Evolutionary conservation across 2,888 invertebrate genomes (phyloP).

Genomic region (Dastarcus helophoroides): DNA sequence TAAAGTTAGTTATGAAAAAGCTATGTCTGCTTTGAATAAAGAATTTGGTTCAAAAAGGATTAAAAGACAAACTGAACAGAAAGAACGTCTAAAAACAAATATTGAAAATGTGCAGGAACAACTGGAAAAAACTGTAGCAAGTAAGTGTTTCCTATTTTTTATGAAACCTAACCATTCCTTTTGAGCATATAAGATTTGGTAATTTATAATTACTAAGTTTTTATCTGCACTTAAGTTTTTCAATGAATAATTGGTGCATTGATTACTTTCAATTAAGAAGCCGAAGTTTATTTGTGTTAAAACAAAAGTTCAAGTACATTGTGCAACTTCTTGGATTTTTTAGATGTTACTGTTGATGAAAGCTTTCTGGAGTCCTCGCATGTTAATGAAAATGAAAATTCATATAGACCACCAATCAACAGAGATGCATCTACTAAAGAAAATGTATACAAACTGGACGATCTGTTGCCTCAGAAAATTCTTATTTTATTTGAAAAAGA

Average conservation of each 20-base stretch:
- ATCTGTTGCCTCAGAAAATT: conserved; percentile 37
- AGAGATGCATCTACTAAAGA: conserved; percentile 37
- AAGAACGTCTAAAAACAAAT: conserved; percentile 46
- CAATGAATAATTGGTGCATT: too few species aligned
- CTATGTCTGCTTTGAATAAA: conserved; percentile 40
- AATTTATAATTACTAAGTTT: too few species aligned
- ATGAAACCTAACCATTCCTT: too few species aligned
- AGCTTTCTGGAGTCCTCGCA: conserved; percentile 14
- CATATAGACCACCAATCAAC: conserved; percentile 43
- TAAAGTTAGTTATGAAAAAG: conserved; percentile 10
- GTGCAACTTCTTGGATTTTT: too few species aligned
- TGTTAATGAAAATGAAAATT: conserved; percentile 25
- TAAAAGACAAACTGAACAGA: conserved; percentile 48
- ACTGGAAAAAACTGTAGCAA: conserved; percentile 43
- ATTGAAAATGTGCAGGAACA: conserved; percentile 46
- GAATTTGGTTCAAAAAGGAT: conserved; percentile 54
- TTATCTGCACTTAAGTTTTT: too few species aligned
- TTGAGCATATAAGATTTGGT: too few species aligned
- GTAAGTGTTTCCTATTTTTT: too few species aligned
- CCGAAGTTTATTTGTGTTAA: conserved; percentile 4
- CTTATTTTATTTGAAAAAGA: conserved; percentile 28
- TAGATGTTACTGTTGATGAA: conserved; percentile 19
- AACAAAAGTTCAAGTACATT: too few species aligned
- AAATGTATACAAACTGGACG: conserved; percentile 39
- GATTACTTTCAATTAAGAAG: too few species aligned